These are phyloP conservation scores for Actias luna DNA, from an alignment of 2,888 invertebrate species.

Conservation along the genomic window DNA sequence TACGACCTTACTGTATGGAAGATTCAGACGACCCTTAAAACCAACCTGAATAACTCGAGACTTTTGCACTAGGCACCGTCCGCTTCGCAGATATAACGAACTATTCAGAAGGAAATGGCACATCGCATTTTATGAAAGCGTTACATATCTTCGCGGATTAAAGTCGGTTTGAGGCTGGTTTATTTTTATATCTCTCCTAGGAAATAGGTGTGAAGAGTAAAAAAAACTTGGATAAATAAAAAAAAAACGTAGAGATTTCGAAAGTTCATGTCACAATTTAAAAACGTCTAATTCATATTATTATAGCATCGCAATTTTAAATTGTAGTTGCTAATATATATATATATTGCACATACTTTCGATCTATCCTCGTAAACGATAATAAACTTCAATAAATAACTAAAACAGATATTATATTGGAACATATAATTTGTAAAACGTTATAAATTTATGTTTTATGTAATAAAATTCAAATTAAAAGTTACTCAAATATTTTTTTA, in stretches of 20 bases:
- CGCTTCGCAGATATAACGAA: slow-evolving; percentile 59
- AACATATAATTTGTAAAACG: not conserved
- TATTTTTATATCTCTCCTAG: not conserved
- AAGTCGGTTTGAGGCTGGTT: slow-evolving; percentile 30
- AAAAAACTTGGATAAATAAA: not conserved
- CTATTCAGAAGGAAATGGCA: slow-evolving; percentile 70
- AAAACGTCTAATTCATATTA: not conserved
- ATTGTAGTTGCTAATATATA: not conserved
- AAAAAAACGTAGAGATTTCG: not conserved
- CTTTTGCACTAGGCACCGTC: slow-evolving; percentile 46
- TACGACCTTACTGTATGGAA: slow-evolving; percentile 37
- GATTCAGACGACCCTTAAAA: slow-evolving; percentile 45
- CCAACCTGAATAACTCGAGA: slow-evolving; percentile 58
- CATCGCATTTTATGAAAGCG: slow-evolving; percentile 65
- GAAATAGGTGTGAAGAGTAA: slow-evolving; percentile 7
- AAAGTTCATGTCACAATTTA: not conserved
- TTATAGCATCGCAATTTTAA: not conserved
- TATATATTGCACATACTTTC: not conserved
- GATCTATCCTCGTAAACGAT: no score
- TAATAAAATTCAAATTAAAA: no score
- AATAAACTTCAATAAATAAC: no score
- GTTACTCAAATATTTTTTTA: no score
- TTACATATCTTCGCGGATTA: slow-evolving; percentile 44
- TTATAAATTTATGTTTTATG: no score
- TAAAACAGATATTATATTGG: not conserved